A percentile compares a stretch with the other conserved stretches of the same genome.
These are phyloP conservation scores for Sisor rabdophorus DNA, from an alignment of 2,113 vertebrate genomes.

Conservation along the genomic window DNA sequence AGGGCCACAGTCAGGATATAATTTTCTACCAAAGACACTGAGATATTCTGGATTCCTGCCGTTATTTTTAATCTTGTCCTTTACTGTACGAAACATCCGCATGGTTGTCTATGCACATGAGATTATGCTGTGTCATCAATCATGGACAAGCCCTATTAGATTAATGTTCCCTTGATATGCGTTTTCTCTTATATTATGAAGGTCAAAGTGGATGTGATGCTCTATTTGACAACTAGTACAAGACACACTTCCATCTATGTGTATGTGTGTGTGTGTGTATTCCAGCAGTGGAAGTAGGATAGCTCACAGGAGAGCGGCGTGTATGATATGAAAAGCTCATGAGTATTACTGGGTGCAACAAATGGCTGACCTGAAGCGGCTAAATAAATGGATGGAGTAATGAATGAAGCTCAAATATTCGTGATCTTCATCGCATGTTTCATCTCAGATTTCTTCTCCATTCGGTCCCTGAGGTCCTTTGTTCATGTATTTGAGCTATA, in stretches of 20 bases:
- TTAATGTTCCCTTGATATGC: conserved; percentile 37
- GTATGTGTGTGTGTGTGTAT: conserved; percentile 19
- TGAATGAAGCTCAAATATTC: conserved; percentile 22
- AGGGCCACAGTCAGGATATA: neutral
- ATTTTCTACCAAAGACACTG: conserved; percentile 6
- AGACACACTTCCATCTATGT: conserved; percentile 46
- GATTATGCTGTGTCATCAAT: conserved; percentile 41
- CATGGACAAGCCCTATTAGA: conserved; percentile 44
- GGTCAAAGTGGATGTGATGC: conserved; percentile 51
- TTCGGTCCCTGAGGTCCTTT: neutral
- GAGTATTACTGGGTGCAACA: conserved; percentile 36
- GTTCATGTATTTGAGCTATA: neutral
- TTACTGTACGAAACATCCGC: conserved; percentile 29
- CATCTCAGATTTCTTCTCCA: neutral
- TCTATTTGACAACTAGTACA: conserved; percentile 57
- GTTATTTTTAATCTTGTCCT: conserved; percentile 9
- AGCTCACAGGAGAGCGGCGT: conserved; percentile 45
- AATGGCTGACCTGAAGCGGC: conserved; percentile 39
- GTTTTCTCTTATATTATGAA: conserved; percentile 32
- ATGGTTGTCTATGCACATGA: conserved; percentile 29
- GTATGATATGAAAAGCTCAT: conserved; percentile 32
- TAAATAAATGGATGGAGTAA: conserved; percentile 47
- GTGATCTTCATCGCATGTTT: conserved; percentile 10
- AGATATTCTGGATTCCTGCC: conserved; percentile 21
- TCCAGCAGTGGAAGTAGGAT: conserved; percentile 47